Percentiles rank a stretch among this genome's conserved stretches.
These are phyloP conservation scores for Tiphia femorata DNA, from an alignment of 2,888 invertebrate species.

Conservation along the genomic window DNA sequence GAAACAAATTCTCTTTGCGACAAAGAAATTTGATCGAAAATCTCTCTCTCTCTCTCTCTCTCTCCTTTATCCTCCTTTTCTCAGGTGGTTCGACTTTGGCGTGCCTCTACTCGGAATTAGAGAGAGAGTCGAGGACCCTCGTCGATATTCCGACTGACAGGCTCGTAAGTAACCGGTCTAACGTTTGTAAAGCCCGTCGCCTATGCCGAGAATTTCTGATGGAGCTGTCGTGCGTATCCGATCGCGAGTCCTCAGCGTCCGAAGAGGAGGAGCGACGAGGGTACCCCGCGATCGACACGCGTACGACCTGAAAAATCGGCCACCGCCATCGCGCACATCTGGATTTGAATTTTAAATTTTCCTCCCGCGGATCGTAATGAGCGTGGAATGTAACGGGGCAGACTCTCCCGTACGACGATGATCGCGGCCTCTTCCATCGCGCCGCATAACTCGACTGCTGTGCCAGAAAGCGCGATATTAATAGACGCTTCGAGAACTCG, in stretches of 20 bases:
- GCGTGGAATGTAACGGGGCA: conserved; percentile 63
- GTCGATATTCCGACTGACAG: conserved; percentile 15
- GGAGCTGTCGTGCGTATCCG: no score
- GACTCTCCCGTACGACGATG: conserved; percentile 32
- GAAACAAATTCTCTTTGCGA: no score
- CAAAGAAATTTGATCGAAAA: no score
- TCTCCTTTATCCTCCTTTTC: no score
- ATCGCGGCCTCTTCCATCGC: conserved; percentile 12
- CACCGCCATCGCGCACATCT: conserved; percentile 18
- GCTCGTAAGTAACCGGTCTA: conserved; percentile 24
- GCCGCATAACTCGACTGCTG: conserved; percentile 38
- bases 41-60: no score
- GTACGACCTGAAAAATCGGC: conserved; percentile 45
- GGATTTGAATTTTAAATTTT: conserved; percentile 62
- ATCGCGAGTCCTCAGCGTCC: conserved; percentile 7
- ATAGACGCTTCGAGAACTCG: no score
- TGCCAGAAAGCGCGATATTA: conserved; percentile 43
- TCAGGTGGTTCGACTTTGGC: no score
- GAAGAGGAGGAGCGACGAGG: conserved; percentile 1
- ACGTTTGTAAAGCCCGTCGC: conserved; percentile 9
- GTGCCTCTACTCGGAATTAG: no score
- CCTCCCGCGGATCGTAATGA: conserved; percentile 48
- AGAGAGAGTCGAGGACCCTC: no score
- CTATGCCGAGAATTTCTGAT: no score
- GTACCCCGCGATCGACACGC: no score